Percentiles rank a stretch among this genome's conserved stretches.
Conservation (phyloP, 2,888 invertebrate species). For the Drosophila eohydei region DNA sequence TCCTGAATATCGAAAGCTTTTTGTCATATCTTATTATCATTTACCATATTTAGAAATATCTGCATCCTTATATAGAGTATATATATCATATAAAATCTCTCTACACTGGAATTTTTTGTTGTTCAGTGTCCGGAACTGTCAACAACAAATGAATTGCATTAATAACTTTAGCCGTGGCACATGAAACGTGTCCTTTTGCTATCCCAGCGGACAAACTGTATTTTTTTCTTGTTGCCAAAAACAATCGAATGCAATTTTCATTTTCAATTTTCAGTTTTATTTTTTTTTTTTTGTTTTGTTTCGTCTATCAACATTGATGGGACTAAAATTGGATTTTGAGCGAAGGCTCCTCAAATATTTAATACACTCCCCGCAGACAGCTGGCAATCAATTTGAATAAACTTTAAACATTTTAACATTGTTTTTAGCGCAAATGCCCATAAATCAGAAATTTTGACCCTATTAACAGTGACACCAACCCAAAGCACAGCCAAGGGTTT, state of each 20-base stretch:
- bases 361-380: constrained; percentile 31
- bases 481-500: constrained; percentile 29
- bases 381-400: constrained; percentile 58
- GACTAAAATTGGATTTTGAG: constrained; percentile 40
- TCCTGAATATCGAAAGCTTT: not conserved
- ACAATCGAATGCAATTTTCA: constrained; percentile 47
- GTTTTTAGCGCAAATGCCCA: constrained; percentile 38
- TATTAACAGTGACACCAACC: constrained; percentile 58
- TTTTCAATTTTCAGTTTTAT: constrained; percentile 3
- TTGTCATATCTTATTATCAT: no score
- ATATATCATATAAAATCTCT: not conserved
- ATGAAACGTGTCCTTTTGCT: constrained; percentile 44
- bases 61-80: not conserved
- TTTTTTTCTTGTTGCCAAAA: not conserved
- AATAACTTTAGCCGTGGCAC: constrained; percentile 19
- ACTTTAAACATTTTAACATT: constrained; percentile 39
- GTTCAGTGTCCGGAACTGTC: constrained; percentile 22
- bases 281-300: not conserved
- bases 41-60: no score
- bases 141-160: constrained; percentile 40
- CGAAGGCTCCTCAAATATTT: constrained; percentile 36
- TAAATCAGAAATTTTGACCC: constrained; percentile 65
- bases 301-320: constrained; percentile 18
- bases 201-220: constrained; percentile 10
- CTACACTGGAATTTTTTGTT: not conserved